These are phyloP conservation scores for Mesaphorura yosii DNA, from an alignment of 1,140 invertebrate species.

Conservation along the genomic window DNA sequence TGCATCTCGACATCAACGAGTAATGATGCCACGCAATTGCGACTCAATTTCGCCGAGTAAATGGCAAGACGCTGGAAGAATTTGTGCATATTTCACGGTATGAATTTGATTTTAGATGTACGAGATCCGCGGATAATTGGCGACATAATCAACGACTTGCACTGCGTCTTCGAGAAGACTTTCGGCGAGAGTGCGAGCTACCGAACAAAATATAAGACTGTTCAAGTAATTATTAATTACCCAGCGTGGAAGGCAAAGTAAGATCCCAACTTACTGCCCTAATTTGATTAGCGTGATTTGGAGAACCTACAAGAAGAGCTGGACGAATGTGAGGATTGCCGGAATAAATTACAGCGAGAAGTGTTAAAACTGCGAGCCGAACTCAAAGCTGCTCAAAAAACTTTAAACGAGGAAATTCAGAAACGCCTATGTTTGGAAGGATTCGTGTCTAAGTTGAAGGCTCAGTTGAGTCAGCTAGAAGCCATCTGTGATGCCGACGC, in stretches of 20 bases:
- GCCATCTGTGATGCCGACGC: constrained; percentile 9
- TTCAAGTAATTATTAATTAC: background rate
- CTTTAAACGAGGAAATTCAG: constrained; percentile 15
- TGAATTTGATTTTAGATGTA: background rate
- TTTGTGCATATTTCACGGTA: too few species aligned
- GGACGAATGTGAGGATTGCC: constrained; percentile 8
- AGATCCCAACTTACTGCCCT: too few species aligned
- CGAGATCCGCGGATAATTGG: constrained; percentile 2
- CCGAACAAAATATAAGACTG: background rate
- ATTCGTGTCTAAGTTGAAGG: constrained; percentile 12
- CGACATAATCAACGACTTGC: constrained; percentile 14
- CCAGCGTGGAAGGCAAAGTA: too few species aligned
- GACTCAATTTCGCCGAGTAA: too few species aligned
- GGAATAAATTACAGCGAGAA: constrained; percentile 13
- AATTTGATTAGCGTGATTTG: constrained; percentile 4
- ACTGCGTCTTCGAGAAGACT: constrained; percentile 22
- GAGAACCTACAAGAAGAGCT: constrained; percentile 8
- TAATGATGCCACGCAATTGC: too few species aligned
- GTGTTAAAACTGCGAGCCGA: constrained; percentile 11
- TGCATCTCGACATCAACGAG: too few species aligned
- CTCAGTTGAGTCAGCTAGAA: constrained; percentile 11
- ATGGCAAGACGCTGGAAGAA: too few species aligned
- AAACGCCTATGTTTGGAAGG: constrained; percentile 10
- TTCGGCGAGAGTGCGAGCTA: constrained; percentile 1
- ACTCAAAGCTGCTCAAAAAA: constrained; percentile 8